Conservation (phyloP, 2,888 invertebrate species). For the Opisthograptis luteolata region DNA sequence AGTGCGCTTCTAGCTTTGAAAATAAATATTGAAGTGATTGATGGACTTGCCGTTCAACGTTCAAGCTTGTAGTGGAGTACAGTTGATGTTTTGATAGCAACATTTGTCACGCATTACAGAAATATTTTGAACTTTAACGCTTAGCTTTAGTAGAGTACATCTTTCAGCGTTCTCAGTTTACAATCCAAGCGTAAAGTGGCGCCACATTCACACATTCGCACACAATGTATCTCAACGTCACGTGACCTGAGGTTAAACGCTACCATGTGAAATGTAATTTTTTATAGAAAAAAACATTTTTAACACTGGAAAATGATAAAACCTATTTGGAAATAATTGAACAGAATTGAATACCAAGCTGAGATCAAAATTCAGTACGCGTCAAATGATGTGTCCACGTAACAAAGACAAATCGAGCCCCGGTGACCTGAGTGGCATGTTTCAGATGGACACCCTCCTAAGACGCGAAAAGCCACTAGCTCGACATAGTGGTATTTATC, state of each 20-base stretch:
- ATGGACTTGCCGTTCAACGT: conserved; percentile 26
- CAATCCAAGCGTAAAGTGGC: too few relatives aligned
- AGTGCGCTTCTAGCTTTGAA: conserved; percentile 52
- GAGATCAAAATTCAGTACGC: conserved; percentile 60
- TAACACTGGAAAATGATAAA: too few relatives aligned
- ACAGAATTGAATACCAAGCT: conserved; percentile 48
- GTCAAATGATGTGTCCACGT: conserved; percentile 61
- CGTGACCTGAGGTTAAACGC: too few relatives aligned
- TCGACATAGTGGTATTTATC: conserved; percentile 77
- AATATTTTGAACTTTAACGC: too few relatives aligned
- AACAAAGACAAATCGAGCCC: conserved; percentile 81
- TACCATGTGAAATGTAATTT: too few relatives aligned
- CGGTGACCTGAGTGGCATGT: conserved; percentile 60
- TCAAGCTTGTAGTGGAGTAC: neutral
- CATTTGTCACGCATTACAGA: too few relatives aligned
- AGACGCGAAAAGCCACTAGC: conserved; percentile 72
- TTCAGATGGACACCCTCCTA: conserved; percentile 67
- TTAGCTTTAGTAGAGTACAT: too few relatives aligned
- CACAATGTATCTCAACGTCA: too few relatives aligned
- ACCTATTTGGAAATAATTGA: too few relatives aligned
- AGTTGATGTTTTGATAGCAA: conserved; percentile 23
- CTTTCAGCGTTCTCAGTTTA: too few relatives aligned
- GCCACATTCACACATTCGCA: too few relatives aligned
- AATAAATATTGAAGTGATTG: conserved; percentile 49
- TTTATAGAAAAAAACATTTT: too few relatives aligned